A percentile compares a stretch with the other conserved stretches of the same genome.
Conservation (phyloP, 2,888 invertebrate species). For the Ophion ellenae region DNA sequence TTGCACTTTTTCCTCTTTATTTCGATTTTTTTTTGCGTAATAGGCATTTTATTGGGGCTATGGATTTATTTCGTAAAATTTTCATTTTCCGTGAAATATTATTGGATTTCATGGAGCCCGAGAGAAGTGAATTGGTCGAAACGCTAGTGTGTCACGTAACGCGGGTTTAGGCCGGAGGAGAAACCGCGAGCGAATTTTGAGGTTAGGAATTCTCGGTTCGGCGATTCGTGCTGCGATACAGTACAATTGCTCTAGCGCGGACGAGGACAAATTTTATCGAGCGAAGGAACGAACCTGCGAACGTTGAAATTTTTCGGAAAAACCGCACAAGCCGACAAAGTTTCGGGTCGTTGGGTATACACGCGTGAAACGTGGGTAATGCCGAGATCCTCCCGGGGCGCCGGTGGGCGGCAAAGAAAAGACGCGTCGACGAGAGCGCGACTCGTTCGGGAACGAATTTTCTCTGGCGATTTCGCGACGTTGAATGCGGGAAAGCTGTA, state of each 20-base stretch:
- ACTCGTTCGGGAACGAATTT: neutral
- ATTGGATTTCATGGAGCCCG: too few species aligned
- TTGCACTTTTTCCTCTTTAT: too few species aligned
- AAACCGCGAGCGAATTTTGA: too few species aligned
- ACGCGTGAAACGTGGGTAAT: constrained; percentile 1
- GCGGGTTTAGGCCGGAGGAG: too few species aligned
- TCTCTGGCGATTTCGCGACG: neutral
- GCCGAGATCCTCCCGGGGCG: neutral
- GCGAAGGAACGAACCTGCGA: neutral
- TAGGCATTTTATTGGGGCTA: too few species aligned
- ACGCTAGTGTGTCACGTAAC: too few species aligned
- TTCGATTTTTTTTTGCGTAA: too few species aligned
- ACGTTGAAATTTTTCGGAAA: neutral
- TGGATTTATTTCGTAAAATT: too few species aligned
- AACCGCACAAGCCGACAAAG: neutral
- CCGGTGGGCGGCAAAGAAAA: neutral
- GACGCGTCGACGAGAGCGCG: neutral
- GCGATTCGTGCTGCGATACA: neutral
- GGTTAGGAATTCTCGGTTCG: neutral
- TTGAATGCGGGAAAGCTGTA: neutral
- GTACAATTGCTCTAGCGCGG: too few species aligned
- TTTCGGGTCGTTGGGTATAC: neutral
- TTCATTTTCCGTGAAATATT: too few species aligned
- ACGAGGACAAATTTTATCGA: too few species aligned
- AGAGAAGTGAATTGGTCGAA: too few species aligned